These are phyloP conservation scores for Serrognathus titanus DNA, from an alignment of 2,888 invertebrate species.

Conservation along the genomic window DNA sequence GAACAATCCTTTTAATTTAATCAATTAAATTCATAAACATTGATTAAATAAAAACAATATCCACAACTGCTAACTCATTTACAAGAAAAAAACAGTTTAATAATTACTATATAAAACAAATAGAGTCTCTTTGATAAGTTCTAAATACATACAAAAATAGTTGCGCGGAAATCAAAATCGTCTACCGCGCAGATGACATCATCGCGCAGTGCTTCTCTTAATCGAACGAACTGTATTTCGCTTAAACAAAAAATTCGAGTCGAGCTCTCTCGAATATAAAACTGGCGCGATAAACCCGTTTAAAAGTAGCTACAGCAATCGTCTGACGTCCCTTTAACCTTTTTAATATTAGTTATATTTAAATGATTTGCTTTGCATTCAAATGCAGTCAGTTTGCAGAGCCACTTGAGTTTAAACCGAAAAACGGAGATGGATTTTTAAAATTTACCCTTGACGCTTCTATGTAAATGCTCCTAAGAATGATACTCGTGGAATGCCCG, in stretches of 20 bases:
- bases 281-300: slow-evolving; percentile 16
- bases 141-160: no score
- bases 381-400: slow-evolving; percentile 39
- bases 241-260: neutral
- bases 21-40: no score
- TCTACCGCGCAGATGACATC: neutral
- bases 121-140: no score
- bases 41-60: no score
- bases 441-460: slow-evolving; percentile 39
- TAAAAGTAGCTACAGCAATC: slow-evolving; percentile 17
- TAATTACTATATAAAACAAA: no score
- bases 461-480: slow-evolving; percentile 28
- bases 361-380: slow-evolving; percentile 45
- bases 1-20: slow-evolving; percentile 19
- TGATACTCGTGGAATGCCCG: neutral
- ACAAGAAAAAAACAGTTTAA: no score
- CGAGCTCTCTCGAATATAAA: no score
- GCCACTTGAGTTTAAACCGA: slow-evolving; percentile 38
- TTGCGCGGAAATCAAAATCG: no score
- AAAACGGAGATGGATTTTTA: slow-evolving; percentile 45
- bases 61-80: no score
- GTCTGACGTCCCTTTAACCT: slow-evolving; percentile 27
- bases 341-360: slow-evolving; percentile 43
- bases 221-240: neutral
- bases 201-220: neutral